Evolutionary conservation across 2,888 invertebrate genomes (phyloP).

Genomic region (Nomada fucata): DNA sequence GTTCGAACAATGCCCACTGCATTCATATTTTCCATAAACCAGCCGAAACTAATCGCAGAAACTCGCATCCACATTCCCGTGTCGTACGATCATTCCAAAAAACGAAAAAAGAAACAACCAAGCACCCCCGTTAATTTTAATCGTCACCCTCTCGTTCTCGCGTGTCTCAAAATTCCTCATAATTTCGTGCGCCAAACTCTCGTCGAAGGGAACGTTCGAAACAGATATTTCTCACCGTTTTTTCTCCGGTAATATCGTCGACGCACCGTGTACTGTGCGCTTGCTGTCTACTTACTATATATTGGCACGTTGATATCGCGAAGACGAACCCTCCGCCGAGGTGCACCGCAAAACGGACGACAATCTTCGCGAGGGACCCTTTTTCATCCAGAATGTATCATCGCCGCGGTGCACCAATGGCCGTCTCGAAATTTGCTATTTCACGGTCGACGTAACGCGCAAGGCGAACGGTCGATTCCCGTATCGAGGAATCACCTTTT

Average conservation of each 20-base stretch:
- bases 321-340: slow-evolving; percentile 18
- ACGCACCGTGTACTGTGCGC: too few species aligned
- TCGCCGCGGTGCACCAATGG: slow-evolving; percentile 16
- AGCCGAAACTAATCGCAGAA: neutral
- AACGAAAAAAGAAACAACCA: neutral
- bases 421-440: slow-evolving; percentile 56
- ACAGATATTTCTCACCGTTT: too few species aligned
- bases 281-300: too few species aligned
- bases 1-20: neutral
- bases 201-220: too few species aligned
- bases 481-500: slow-evolving; percentile 54
- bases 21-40: neutral
- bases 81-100: neutral
- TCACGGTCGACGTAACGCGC: slow-evolving; percentile 57
- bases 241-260: too few species aligned
- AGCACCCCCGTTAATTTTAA: neutral
- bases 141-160: neutral
- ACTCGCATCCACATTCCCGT: neutral
- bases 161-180: neutral
- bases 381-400: slow-evolving; percentile 40
- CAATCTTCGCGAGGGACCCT: slow-evolving; percentile 5
- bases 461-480: slow-evolving; percentile 62
- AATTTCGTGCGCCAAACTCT: too few species aligned
- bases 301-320: too few species aligned
- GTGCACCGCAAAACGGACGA: slow-evolving; percentile 36